Conservation (phyloP, 2,113 vertebrate species). For the Planiliza haematocheilus region DNA sequence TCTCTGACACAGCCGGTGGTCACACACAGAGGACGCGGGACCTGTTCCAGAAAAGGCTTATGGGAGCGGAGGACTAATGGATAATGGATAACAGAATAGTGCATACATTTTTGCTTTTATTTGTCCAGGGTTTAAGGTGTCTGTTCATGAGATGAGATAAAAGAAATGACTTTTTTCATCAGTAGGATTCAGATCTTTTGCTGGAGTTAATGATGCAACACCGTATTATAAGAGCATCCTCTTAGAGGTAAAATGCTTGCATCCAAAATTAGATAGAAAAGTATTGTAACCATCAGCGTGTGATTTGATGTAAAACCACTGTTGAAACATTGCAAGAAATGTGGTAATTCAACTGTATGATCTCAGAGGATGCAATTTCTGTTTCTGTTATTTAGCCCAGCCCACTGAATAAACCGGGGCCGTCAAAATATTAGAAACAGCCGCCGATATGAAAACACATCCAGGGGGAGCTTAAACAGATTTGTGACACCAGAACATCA, state of each 20-base stretch:
- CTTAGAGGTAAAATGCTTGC: neutral
- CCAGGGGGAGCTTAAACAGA: neutral
- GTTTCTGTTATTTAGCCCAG: too few relatives aligned
- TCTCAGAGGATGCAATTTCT: too few relatives aligned
- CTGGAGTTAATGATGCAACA: neutral
- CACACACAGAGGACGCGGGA: constrained; percentile 34
- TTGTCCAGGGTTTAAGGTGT: neutral
- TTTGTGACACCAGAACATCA: neutral
- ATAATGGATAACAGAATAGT: constrained; percentile 6
- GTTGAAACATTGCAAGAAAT: too few relatives aligned
- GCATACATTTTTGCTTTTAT: constrained; percentile 7
- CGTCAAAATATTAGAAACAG: too few relatives aligned
- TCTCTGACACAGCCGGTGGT: constrained; percentile 44
- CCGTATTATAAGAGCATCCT: too few relatives aligned
- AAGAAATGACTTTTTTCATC: neutral
- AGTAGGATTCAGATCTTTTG: neutral
- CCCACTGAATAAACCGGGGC: too few relatives aligned
- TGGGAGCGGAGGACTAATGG: constrained; percentile 39
- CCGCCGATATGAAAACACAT: too few relatives aligned
- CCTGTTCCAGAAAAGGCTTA: constrained; percentile 41
- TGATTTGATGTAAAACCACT: too few relatives aligned
- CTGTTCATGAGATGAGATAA: neutral
- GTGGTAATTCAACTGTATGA: too few relatives aligned
- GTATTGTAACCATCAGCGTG: too few relatives aligned
- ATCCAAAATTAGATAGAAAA: neutral